Evolutionary conservation across 2,113 vertebrate genomes (phyloP).

Genomic region (Myanophis thanlyinensis): DNA sequence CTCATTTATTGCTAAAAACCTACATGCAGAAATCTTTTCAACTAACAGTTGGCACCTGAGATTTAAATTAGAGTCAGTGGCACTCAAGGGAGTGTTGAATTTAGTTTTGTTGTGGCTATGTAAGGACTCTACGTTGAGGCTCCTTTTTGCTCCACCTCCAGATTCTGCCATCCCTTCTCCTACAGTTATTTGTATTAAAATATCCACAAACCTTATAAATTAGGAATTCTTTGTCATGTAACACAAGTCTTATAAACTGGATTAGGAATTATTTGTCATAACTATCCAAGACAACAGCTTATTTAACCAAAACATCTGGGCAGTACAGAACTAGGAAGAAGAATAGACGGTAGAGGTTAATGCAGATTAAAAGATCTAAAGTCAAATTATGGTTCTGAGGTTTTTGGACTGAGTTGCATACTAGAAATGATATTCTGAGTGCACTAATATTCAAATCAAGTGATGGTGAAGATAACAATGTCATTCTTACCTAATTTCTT

Average conservation of each 20-base stretch:
- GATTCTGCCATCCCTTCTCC: neutral
- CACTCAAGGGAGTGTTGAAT: neutral
- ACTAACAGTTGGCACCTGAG: neutral
- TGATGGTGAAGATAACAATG: neutral
- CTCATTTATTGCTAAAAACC: neutral
- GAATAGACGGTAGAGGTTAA: neutral
- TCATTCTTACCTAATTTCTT: neutral
- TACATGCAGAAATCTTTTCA: neutral
- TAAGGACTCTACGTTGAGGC: neutral
- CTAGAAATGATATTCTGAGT: neutral
- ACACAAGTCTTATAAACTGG: neutral
- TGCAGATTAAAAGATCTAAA: neutral
- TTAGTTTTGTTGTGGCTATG: neutral
- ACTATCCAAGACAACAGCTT: neutral
- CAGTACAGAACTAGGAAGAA: neutral
- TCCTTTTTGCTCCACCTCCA: neutral
- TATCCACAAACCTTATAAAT: neutral
- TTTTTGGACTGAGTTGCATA: neutral
- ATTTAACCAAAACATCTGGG: neutral
- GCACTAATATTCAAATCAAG: neutral
- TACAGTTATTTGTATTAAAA: neutral
- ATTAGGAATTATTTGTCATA: neutral
- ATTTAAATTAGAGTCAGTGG: neutral
- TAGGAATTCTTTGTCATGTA: neutral
- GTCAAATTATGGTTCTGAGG: neutral